These are phyloP conservation scores for Willowsia nigromaculata DNA, from an alignment of 2,888 invertebrate species.

Conservation along the genomic window DNA sequence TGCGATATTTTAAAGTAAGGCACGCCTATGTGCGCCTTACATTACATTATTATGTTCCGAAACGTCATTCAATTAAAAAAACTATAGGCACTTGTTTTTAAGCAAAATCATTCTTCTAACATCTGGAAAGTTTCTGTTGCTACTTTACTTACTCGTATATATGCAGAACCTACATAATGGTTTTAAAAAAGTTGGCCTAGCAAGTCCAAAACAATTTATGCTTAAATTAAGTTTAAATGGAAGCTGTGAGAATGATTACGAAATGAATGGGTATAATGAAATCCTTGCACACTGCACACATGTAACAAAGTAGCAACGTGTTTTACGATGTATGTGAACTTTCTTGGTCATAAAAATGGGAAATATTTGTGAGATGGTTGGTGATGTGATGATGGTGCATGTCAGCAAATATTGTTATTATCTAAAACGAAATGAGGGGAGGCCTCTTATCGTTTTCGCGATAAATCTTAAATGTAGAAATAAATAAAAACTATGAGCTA, in stretches of 20 bases:
- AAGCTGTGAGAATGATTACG: background rate
- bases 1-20: background rate
- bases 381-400: background rate
- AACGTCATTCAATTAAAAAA: background rate
- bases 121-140: background rate
- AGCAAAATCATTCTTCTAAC: background rate
- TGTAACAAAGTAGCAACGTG: background rate
- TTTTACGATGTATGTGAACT: background rate
- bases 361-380: background rate
- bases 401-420: background rate
- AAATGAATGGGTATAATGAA: background rate
- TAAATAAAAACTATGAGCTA: background rate
- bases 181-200: background rate
- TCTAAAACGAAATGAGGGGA: background rate
- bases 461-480: conserved; percentile 4
- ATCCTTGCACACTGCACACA: background rate
- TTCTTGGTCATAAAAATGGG: background rate
- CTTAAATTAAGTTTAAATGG: background rate
- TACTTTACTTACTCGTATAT: background rate
- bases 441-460: background rate
- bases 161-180: background rate
- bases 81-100: background rate
- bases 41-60: background rate
- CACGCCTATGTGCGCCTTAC: background rate
- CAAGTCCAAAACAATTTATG: background rate